Percentiles rank a stretch among this genome's conserved stretches.
Conservation (phyloP, 1,140 invertebrate genomes). For the Scaptomyza hsui region DNA sequence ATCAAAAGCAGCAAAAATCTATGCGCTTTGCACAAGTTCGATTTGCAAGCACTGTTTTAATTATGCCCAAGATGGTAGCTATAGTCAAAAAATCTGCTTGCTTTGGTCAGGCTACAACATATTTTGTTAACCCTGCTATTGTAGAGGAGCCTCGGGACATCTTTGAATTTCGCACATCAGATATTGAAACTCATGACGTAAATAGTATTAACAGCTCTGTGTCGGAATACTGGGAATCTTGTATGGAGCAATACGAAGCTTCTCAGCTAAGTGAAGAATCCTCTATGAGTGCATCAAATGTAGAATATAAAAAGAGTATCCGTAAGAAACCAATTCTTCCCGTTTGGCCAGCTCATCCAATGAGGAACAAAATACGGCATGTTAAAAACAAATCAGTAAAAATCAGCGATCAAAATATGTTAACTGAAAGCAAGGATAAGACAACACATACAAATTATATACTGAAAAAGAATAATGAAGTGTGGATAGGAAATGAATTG, state of each 20-base stretch:
- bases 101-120: background rate
- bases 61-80: conserved; percentile 11
- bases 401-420: background rate
- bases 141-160: background rate
- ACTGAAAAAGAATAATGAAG: background rate
- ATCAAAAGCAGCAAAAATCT: background rate
- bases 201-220: background rate
- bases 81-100: background rate
- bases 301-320: background rate
- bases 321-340: background rate
- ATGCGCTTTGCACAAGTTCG: conserved; percentile 6
- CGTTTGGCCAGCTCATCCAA: conserved; percentile 33
- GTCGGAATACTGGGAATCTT: background rate
- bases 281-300: background rate
- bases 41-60: conserved; percentile 15
- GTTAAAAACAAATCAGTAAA: conserved; percentile 12
- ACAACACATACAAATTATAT: background rate
- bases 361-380: conserved; percentile 16
- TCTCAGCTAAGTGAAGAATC: background rate
- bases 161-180: conserved; percentile 51
- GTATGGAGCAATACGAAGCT: background rate
- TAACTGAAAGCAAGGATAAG: background rate
- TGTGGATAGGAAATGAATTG: conserved; percentile 11
- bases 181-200: background rate
- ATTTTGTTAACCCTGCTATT: background rate